These are phyloP conservation scores for Heterocephalus glaber DNA, from an alignment of 2,113 vertebrate species.

Conservation along the genomic window DNA sequence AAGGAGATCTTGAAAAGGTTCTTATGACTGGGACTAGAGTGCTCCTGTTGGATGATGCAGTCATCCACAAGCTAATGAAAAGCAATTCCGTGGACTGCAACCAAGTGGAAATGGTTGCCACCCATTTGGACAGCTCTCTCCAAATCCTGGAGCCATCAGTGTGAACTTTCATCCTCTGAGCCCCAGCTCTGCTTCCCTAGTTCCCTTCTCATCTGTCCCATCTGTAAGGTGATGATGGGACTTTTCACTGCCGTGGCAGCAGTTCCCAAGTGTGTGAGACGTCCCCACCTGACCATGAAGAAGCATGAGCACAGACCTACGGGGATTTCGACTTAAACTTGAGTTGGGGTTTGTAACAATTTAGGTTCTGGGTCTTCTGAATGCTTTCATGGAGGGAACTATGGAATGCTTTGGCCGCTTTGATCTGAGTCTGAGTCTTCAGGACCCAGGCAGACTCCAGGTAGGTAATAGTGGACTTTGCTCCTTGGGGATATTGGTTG, in stretches of 20 bases:
- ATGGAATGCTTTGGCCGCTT: conserved; percentile 97
- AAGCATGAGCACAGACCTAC: neutral
- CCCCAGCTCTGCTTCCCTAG: conserved; percentile 38
- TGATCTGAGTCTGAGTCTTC: conserved; percentile 99
- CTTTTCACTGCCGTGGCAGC: conserved; percentile 75
- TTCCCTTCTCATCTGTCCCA: conserved; percentile 35
- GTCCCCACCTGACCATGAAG: neutral
- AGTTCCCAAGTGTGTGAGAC: conserved; percentile 76
- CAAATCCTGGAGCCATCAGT: conserved; percentile 88
- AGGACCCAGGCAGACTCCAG: conserved; percentile 21
- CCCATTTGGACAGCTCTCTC: conserved; percentile 81
- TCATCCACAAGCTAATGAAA: conserved; percentile 81
- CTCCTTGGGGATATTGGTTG: neutral
- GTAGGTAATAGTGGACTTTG: neutral
- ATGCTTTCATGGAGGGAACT: conserved; percentile 93
- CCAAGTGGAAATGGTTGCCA: conserved; percentile 78
- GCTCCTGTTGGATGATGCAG: conserved; percentile 76
- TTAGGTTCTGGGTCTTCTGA: conserved; percentile 92
- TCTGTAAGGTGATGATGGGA: conserved; percentile 71
- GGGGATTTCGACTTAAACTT: conserved; percentile 5
- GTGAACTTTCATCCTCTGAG: conserved; percentile 80
- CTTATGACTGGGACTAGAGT: conserved; percentile 76
- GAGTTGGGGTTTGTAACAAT: conserved; percentile 78
- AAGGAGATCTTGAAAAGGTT: conserved; percentile 76
- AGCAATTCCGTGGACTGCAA: conserved; percentile 85